Evolutionary conservation across 2,113 vertebrate species (phyloP), one percentile per base, ranked within the genome.

Genomic region (Regulus satrapa): DNA sequence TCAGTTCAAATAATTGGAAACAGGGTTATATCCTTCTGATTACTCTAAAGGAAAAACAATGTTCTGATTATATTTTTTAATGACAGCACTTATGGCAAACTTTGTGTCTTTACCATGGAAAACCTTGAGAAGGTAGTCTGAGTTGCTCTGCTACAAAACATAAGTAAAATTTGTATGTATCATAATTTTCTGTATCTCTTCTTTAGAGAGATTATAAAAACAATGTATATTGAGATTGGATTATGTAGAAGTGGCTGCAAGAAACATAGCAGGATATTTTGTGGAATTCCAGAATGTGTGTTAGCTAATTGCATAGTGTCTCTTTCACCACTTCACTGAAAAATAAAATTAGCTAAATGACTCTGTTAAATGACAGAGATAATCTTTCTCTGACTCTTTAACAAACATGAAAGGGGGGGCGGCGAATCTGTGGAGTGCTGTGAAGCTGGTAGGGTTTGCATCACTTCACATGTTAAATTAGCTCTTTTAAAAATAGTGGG

Each of bases 1-100:
- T 91, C 64, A 76, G 40, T 78, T 78, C 75, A 94, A 95, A 94
- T 92, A 96, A 93, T 67, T 97, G 51, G 16, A 77, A 90, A 72
- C 34, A 59, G 48, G 63, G 28, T 92, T 75, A 34, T 40, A 29
- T 71, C 25, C 56, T 94, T 89, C 61, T 88, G 55, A 61, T 75
- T 64, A 74, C 38, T 87, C 56, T 28, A 61, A 94, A 85, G 54
- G 46, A 93, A 92, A 81, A 71, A 91, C 16, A 31, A 49, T 41
- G 14, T 81, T 40, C 28, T 75, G 79, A 41, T 26, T 26, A 12
- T 62, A 67, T 48, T 91, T 94, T 96, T 85, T 82, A 78, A 59
- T 32, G n/a, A 58, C 24, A 62, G 24, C 1, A 20, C 23, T 91
- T 77, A 32, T 24, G 18, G 9, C n/a, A 72, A 96, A 80, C 25